Evolutionary conservation across 2,888 invertebrate genomes (phyloP).

Genomic region (Epirrhoe alternata): DNA sequence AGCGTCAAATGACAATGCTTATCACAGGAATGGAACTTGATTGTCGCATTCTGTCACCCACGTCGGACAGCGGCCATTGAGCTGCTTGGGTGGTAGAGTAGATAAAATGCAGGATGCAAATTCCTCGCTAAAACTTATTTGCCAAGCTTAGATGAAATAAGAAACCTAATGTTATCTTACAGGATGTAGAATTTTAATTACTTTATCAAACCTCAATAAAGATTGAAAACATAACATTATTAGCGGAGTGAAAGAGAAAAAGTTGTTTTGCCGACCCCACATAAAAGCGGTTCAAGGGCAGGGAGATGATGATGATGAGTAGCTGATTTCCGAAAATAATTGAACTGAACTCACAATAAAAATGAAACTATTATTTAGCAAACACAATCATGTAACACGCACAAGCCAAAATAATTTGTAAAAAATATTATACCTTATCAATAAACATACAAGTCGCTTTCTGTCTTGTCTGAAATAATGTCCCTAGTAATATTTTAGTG

Average conservation of each 20-base stretch:
- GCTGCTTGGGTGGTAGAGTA: neutral
- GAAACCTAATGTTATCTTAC: neutral
- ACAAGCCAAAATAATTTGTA: too few species aligned
- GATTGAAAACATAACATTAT: neutral
- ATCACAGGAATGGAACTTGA: conserved; percentile 6
- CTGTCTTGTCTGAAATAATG: conserved; percentile 1
- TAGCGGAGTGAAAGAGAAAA: too few species aligned
- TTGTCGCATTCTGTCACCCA: conserved; percentile 15
- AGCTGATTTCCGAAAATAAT: too few species aligned
- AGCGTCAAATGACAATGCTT: conserved; percentile 10
- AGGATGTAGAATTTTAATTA: neutral
- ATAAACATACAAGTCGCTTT: conserved; percentile 7
- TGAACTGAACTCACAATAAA: too few species aligned
- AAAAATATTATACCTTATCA: too few species aligned
- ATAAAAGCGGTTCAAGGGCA: too few species aligned
- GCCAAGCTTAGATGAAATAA: neutral
- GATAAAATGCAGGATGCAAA: neutral
- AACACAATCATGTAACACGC: too few species aligned
- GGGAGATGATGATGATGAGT: too few species aligned
- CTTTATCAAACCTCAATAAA: neutral
- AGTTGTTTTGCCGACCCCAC: too few species aligned
- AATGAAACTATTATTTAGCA: neutral
- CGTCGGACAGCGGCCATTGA: conserved; percentile 8
- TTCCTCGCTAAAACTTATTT: neutral
- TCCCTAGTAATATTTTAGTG: neutral